These are phyloP conservation scores for Tetrapedia diversipes DNA, from an alignment of 2,888 invertebrate genomes.

Conservation along the genomic window DNA sequence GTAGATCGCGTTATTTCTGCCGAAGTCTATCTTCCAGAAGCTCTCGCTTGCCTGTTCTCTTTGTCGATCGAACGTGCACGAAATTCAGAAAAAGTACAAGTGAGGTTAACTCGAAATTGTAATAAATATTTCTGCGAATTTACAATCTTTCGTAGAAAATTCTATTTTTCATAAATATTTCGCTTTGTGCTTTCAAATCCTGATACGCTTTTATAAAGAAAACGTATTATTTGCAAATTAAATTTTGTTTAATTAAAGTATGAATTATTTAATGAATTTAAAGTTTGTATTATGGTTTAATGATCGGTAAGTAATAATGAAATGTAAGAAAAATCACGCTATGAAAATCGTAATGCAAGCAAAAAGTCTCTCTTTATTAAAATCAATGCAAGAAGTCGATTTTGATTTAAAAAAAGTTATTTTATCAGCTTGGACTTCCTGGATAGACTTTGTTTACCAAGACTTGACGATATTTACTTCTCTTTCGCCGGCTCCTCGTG, in stretches of 20 bases:
- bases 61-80: slow-evolving; percentile 61
- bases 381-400: slow-evolving; percentile 15
- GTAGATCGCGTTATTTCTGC: slow-evolving; percentile 60
- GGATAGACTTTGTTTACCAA: slow-evolving; percentile 55
- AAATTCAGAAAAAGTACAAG: slow-evolving; percentile 41
- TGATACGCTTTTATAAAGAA: background rate
- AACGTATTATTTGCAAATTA: background rate
- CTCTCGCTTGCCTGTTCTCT: slow-evolving; percentile 52
- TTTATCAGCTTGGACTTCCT: slow-evolving; percentile 24
- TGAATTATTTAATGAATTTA: too few relatives aligned
- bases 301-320: too few relatives aligned
- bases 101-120: slow-evolving; percentile 35
- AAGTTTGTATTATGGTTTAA: too few relatives aligned
- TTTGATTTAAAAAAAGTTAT: slow-evolving; percentile 18
- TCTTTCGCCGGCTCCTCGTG: slow-evolving; percentile 55
- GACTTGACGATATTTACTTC: slow-evolving; percentile 58
- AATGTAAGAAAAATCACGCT: too few relatives aligned
- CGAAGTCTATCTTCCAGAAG: slow-evolving; percentile 59
- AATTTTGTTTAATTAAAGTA: too few relatives aligned
- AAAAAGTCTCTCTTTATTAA: background rate
- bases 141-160: background rate
- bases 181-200: background rate
- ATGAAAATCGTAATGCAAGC: too few relatives aligned
- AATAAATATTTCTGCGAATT: slow-evolving; percentile 49
- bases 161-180: background rate